Percentiles rank a stretch among this genome's conserved stretches.
Evolutionary conservation across 1,140 invertebrate genomes (phyloP).

Genomic region (Caenorhabditis inopinata): DNA sequence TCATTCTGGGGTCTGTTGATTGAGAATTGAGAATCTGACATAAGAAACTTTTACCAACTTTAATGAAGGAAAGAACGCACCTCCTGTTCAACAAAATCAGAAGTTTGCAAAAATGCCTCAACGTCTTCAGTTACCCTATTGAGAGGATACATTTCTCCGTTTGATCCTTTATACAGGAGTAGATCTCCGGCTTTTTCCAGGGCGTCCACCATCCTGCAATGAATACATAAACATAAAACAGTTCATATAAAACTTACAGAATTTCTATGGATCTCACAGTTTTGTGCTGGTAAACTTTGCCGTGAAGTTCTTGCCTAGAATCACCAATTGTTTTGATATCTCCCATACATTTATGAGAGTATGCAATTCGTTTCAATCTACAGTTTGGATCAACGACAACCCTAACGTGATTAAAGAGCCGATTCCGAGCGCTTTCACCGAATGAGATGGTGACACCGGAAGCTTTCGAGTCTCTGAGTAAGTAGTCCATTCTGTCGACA

Average conservation of each 20-base stretch:
- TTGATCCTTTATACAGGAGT: not conserved
- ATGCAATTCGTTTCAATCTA: constrained; percentile 67
- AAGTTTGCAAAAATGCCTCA: not conserved
- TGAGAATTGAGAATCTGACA: not conserved
- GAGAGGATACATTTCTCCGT: not conserved
- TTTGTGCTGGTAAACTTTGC: constrained; percentile 70
- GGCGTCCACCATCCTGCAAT: constrained; percentile 1
- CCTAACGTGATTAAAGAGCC: constrained; percentile 67
- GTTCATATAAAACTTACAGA: not conserved
- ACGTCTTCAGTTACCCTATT: not conserved
- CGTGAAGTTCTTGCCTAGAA: constrained; percentile 68
- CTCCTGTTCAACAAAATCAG: not conserved
- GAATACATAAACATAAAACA: not conserved
- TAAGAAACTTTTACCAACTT: not conserved
- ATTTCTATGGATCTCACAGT: constrained; percentile 67
- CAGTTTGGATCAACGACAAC: constrained; percentile 59
- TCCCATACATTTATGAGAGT: constrained; percentile 67
- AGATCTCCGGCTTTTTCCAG: not conserved
- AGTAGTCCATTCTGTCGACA: constrained; percentile 77
- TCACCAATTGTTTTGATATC: constrained; percentile 69
- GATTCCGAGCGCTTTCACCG: constrained; percentile 61
- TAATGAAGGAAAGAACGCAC: not conserved
- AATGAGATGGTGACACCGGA: constrained; percentile 69
- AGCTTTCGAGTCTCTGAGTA: constrained; percentile 71
- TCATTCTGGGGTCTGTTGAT: not conserved